A percentile compares a stretch with the other conserved stretches of the same genome.
Conservation (phyloP, 2,888 invertebrate species). For the Eucera pruinosa region DNA sequence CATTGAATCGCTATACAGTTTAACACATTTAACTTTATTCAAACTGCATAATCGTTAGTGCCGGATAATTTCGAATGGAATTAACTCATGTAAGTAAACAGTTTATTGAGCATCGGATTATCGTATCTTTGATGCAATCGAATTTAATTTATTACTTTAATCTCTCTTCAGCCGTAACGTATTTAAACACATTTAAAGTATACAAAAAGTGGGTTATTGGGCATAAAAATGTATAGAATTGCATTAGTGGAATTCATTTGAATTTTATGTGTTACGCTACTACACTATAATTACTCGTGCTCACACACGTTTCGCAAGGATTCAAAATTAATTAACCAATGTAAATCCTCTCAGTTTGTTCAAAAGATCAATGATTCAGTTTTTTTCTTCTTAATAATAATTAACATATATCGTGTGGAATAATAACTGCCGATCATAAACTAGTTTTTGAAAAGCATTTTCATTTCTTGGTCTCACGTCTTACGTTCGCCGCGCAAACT, state of each 20-base stretch:
- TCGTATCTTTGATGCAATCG: neutral
- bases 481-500: neutral
- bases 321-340: too few relatives aligned
- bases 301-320: too few relatives aligned
- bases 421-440: too few relatives aligned
- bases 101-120: conserved; percentile 1
- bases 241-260: too few relatives aligned
- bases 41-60: neutral
- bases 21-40: neutral
- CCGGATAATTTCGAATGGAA: neutral
- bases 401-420: too few relatives aligned
- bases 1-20: neutral
- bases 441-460: neutral
- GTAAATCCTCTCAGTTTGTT: too few relatives aligned
- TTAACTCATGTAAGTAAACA: neutral
- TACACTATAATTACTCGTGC: too few relatives aligned
- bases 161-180: neutral
- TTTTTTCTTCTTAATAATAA: too few relatives aligned
- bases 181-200: neutral
- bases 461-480: neutral
- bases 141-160: conserved; percentile 5
- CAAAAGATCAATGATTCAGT: too few relatives aligned
- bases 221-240: too few relatives aligned
- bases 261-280: too few relatives aligned
- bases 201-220: neutral